phyloP scores from a whole-genome alignment of 2,888 invertebrate genomes.

The Euplagia quadripunctaria region DNA sequence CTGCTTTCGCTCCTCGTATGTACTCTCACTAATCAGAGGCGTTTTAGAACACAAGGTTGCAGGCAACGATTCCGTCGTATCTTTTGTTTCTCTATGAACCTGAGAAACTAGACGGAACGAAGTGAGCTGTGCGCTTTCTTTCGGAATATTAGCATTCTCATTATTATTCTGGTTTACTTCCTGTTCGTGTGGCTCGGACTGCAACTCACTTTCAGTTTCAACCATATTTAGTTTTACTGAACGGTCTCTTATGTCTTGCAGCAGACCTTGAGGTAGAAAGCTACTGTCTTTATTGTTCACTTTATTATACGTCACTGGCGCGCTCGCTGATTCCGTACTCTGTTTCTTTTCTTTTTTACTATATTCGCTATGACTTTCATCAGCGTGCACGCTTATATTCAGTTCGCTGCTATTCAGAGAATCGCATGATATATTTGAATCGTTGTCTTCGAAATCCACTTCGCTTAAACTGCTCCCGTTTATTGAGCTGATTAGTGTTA shows the following conservation, averaged over 20 bases:
- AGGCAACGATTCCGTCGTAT: slow-evolving; percentile 68
- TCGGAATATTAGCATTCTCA: slow-evolving; percentile 80
- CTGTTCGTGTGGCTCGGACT: slow-evolving; percentile 64
- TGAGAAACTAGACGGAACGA: slow-evolving; percentile 86
- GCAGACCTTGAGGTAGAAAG: slow-evolving; percentile 89
- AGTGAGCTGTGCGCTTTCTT: slow-evolving; percentile 84
- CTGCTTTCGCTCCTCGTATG: slow-evolving; percentile 89
- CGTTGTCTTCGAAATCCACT: slow-evolving; percentile 91
- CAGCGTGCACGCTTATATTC: slow-evolving; percentile 83
- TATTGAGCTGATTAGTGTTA: slow-evolving; percentile 86
- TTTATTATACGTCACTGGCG: slow-evolving; percentile 71
- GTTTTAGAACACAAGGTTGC: slow-evolving; percentile 69
- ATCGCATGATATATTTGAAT: slow-evolving; percentile 93
- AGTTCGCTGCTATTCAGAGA: slow-evolving; percentile 92
- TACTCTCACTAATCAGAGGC: slow-evolving; percentile 88
- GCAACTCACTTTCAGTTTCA: slow-evolving; percentile 78
- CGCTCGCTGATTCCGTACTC: slow-evolving; percentile 67
- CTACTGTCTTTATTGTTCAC: slow-evolving; percentile 75
- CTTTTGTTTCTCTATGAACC: slow-evolving; percentile 77
- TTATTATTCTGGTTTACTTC: slow-evolving; percentile 81
- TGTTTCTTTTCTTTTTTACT: slow-evolving; percentile 79
- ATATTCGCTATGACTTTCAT: slow-evolving; percentile 82
- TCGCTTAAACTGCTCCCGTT: slow-evolving; percentile 89
- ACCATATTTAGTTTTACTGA: slow-evolving; percentile 84
- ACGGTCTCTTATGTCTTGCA: slow-evolving; percentile 91